These are phyloP conservation scores for Microcebus jonahi DNA, from an alignment of 2,113 vertebrate genomes.

Conservation along the genomic window DNA sequence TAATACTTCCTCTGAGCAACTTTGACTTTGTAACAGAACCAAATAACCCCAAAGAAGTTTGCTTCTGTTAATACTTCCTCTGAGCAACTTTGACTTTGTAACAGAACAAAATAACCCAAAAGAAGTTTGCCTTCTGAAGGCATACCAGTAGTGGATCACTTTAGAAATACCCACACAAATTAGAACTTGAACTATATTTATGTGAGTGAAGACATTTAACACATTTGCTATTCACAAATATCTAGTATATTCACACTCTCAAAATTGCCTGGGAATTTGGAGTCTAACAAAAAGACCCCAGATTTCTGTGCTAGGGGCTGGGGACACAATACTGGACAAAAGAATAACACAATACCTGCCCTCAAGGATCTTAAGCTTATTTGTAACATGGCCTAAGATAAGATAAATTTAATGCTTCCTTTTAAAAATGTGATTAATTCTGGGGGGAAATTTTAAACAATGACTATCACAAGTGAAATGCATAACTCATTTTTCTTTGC, in stretches of 20 bases:
- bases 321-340: no score
- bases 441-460: slow-evolving; percentile 15
- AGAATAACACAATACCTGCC: no score
- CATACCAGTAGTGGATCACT: neutral
- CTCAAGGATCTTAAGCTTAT: neutral
- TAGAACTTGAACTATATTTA: slow-evolving; percentile 4
- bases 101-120: neutral
- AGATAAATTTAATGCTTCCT: slow-evolving; percentile 3
- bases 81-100: slow-evolving; percentile 44
- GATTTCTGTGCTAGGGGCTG: neutral
- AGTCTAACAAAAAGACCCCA: neutral
- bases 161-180: neutral
- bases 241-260: neutral
- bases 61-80: neutral
- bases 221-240: neutral
- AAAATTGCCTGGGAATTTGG: neutral
- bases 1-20: neutral
- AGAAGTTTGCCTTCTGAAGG: slow-evolving; percentile 33
- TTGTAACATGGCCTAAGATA: neutral
- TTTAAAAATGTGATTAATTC: slow-evolving; percentile 13
- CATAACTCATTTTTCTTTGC: neutral
- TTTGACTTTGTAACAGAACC: no score
- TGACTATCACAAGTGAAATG: neutral
- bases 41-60: no score
- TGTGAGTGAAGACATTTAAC: neutral